phyloP scores from a whole-genome alignment of 2,113 vertebrate species.

The Poecile atricapillus region DNA sequence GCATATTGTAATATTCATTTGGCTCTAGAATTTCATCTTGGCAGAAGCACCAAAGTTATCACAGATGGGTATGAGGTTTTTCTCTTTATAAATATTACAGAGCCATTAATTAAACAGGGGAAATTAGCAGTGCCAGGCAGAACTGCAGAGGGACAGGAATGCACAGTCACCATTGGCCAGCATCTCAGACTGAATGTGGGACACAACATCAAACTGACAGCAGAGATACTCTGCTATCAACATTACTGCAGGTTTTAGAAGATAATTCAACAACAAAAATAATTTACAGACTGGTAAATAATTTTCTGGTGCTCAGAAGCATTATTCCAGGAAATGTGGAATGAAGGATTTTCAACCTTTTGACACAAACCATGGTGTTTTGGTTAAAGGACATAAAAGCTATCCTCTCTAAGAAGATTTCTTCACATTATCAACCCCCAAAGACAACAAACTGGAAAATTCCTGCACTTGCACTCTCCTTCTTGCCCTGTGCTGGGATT shows the following conservation, averaged over 20 bases:
- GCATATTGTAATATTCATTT: neutral
- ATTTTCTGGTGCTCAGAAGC: neutral
- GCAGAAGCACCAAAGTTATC: neutral
- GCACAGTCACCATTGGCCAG: neutral
- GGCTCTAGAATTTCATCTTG: neutral
- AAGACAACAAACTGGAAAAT: neutral
- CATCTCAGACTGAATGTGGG: neutral
- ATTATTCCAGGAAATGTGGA: neutral
- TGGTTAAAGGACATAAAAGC: neutral
- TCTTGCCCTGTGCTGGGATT: neutral
- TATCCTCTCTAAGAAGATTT: neutral
- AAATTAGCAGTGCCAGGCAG: neutral
- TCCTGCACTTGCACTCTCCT: neutral
- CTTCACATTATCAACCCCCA: neutral
- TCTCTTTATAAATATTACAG: neutral
- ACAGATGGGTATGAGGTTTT: constrained; percentile 8
- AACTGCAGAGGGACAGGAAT: neutral
- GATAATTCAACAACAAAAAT: neutral
- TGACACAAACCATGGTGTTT: neutral
- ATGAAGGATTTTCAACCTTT: neutral
- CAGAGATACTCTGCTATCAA: neutral
- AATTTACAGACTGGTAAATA: neutral
- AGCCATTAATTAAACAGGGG: constrained; percentile 12
- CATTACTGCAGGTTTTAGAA: neutral
- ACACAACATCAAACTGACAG: neutral